A percentile compares a stretch with the other conserved stretches of the same genome.
These are phyloP conservation scores for Platyscapa corneri DNA, from an alignment of 1,140 invertebrate species.

Conservation along the genomic window DNA sequence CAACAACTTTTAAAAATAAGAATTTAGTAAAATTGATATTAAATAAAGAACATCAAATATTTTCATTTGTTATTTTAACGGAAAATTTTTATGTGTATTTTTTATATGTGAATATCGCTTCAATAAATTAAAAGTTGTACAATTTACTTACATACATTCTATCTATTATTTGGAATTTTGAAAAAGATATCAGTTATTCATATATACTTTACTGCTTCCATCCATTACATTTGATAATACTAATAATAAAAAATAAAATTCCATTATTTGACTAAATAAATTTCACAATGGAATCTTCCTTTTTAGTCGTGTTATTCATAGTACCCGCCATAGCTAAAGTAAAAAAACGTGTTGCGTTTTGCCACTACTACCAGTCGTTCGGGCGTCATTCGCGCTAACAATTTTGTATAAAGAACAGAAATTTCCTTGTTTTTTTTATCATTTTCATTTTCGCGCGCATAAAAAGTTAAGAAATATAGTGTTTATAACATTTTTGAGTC, in stretches of 20 bases:
- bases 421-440: not conserved
- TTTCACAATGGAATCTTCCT: not conserved
- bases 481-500: not conserved
- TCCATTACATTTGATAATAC: no score
- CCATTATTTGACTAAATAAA: not conserved
- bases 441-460: not conserved
- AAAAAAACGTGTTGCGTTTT: not conserved
- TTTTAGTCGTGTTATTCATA: not conserved
- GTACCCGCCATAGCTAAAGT: not conserved
- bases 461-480: not conserved
- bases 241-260: not conserved
- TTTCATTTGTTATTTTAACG: no score
- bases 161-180: no score
- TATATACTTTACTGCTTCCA: no score
- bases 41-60: no score
- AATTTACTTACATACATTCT: no score
- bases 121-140: no score
- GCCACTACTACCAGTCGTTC: not conserved
- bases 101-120: no score
- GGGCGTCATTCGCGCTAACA: not conserved
- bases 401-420: not conserved
- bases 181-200: no score
- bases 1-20: no score
- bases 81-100: no score
- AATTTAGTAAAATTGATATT: no score